Base-by-base conservation (phyloP, 1,140 invertebrate species). In the Euglossa dilemma region DNA sequence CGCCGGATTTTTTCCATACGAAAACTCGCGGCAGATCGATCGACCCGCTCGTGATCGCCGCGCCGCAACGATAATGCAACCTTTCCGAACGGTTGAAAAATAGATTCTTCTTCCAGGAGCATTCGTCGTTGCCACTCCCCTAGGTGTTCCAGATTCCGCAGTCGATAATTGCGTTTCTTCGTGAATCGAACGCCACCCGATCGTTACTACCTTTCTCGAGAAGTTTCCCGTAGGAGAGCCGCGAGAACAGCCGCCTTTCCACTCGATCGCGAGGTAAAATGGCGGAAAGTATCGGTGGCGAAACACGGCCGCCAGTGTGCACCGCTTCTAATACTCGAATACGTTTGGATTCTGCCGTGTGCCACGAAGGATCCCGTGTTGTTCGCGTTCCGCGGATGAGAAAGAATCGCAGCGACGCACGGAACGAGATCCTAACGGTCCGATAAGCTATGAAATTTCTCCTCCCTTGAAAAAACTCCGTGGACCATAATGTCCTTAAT, bases 401-500 rank as follows among this genome's bases (percentile, higher is more conserved):
- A 74, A 73, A 84, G 69, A 73, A 76, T 57, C 64, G 76, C 52
- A 73, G 77, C 80, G 72, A 87, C 85, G 54, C 52, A 54, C 18
- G 28, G 56, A 80, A 87, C 76, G 85, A 86, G 70, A 76, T 72
- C 79, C 76, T 74, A 80, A 87, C 75, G 45, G 82, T 45, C 71
- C 72, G 86, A 87, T 87, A 87, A 87, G 85, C 81, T 84, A 80
- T 64, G 72, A 69, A 84, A 64, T 67, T 87, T 87, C 73, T 77
- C 9, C 57, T 69, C 28, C 59, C 45, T 52, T 57, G 56, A 70
- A 77, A 63, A 70, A 84, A 52, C 23, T 45, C 77, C 59, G 67
- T 61, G 36, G 28, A 67, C 67, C 67, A 71, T 87, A 87, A 87
- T 84, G 85, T 77, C 66, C 82, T 87, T 87, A 87, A 87, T 87